Conservation (phyloP, 2,888 invertebrate species). For the Melanostoma mellinum region DNA sequence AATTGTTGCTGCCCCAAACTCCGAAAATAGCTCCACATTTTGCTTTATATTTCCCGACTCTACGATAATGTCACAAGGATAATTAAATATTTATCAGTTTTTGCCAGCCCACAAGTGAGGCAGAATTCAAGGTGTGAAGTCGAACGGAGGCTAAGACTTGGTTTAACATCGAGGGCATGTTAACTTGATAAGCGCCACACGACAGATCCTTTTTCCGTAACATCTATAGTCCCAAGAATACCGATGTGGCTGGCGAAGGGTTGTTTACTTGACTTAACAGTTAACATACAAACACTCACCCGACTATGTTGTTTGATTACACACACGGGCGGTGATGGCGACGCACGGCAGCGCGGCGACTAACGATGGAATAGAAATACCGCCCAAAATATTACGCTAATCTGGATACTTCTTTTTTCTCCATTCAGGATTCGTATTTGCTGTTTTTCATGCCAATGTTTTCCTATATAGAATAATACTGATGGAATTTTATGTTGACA, state of each 20-base stretch:
- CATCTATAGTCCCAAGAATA: too few species aligned
- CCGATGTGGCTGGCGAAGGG: too few species aligned
- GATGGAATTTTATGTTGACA: conserved; percentile 42
- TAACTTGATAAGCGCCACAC: conserved; percentile 49
- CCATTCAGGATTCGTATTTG: conserved; percentile 41
- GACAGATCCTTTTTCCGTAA: conserved; percentile 35
- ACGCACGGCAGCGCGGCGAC: conserved; percentile 5
- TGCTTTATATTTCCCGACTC: conserved; percentile 15
- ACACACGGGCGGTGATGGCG: too few species aligned
- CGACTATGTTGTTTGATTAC: too few species aligned
- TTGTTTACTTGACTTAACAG: not conserved
- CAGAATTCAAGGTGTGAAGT: conserved; percentile 39
- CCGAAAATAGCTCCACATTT: conserved; percentile 38
- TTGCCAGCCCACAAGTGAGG: conserved; percentile 38
- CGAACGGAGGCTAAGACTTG: not conserved
- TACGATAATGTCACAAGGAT: conserved; percentile 50
- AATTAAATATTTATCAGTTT: conserved; percentile 72
- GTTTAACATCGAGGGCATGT: conserved; percentile 24
- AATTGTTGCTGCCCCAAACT: conserved; percentile 39
- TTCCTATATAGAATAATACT: conserved; percentile 33
- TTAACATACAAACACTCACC: too few species aligned
- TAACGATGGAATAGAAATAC: conserved; percentile 34
- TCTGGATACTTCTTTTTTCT: conserved; percentile 51
- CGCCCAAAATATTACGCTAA: conserved; percentile 52
- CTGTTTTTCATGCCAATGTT: conserved; percentile 5